These are phyloP conservation scores for Smutsia temminckii DNA, from an alignment of 2,797 vertebrate genomes.

Conservation along the genomic window DNA sequence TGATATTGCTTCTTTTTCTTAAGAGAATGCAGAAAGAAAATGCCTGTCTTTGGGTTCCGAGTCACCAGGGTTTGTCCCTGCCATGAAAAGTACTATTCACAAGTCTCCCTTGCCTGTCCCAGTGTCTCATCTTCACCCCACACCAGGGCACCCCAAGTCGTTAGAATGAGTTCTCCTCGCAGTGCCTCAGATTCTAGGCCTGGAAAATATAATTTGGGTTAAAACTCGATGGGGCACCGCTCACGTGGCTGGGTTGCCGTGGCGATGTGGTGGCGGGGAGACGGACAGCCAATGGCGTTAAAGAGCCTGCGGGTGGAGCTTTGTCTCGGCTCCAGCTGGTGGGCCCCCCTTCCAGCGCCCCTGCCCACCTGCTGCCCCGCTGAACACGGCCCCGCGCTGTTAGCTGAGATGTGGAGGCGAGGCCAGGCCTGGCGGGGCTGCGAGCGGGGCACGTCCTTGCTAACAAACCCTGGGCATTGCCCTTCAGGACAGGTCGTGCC, in stretches of 20 bases:
- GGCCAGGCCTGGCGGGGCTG: too few species aligned
- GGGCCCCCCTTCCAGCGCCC: background rate
- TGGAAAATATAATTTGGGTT: constrained; percentile 77
- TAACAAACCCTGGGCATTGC: background rate
- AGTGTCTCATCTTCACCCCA: background rate
- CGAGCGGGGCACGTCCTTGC: background rate
- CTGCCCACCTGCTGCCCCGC: constrained; percentile 53
- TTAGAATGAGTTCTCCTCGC: background rate
- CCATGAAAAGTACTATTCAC: accelerated
- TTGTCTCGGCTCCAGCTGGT: constrained; percentile 65
- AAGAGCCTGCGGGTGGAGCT: constrained; percentile 43
- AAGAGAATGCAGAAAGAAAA: too few species aligned
- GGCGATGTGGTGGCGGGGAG: constrained; percentile 44
- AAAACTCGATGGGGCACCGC: constrained; percentile 76
- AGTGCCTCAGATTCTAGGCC: constrained; percentile 57
- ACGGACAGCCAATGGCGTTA: background rate
- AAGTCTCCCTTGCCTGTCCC: accelerated
- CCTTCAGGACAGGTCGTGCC: background rate
- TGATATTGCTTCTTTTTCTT: background rate
- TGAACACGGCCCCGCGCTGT: constrained; percentile 48
- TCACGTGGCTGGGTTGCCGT: constrained; percentile 64
- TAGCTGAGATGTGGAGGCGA: background rate
- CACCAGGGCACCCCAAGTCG: background rate
- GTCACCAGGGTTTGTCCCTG: background rate
- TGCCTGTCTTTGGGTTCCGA: background rate